A percentile compares a stretch with the other conserved stretches of the same genome.
phyloP scores from a whole-genome alignment of 1,140 invertebrate genomes.

The Panagrolaimus sp. region DNA sequence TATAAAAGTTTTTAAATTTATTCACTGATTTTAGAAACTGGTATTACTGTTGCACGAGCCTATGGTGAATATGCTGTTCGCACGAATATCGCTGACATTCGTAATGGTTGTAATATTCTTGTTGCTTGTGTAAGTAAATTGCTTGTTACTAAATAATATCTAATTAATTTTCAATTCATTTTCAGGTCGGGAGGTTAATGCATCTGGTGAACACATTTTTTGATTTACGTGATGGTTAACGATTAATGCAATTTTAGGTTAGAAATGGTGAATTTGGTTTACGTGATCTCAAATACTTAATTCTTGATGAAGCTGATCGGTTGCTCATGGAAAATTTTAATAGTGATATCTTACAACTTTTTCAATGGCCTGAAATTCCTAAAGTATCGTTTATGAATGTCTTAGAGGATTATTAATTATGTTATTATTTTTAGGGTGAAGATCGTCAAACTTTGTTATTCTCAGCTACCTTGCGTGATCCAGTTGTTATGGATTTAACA shows the following conservation, averaged over 20 bases:
- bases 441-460: neutral
- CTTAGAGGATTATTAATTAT: neutral
- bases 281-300: neutral
- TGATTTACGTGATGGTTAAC: too few relatives aligned
- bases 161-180: too few relatives aligned
- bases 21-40: constrained; percentile 17
- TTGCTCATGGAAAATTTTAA: neutral
- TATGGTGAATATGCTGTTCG: neutral
- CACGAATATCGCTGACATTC: neutral
- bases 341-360: neutral
- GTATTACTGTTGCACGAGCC: neutral
- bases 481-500: neutral
- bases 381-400: neutral
- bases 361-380: neutral
- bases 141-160: too few relatives aligned
- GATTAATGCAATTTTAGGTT: neutral
- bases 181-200: neutral
- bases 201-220: neutral
- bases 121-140: neutral
- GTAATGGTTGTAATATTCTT: neutral
- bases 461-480: neutral
- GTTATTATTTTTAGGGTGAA: neutral
- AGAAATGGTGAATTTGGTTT: neutral
- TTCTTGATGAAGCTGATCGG: constrained; percentile 5
- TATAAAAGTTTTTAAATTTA: constrained; percentile 24